These are phyloP conservation scores for Alligator mississippiensis DNA, from an alignment of 2,113 vertebrate genomes.

Conservation along the genomic window DNA sequence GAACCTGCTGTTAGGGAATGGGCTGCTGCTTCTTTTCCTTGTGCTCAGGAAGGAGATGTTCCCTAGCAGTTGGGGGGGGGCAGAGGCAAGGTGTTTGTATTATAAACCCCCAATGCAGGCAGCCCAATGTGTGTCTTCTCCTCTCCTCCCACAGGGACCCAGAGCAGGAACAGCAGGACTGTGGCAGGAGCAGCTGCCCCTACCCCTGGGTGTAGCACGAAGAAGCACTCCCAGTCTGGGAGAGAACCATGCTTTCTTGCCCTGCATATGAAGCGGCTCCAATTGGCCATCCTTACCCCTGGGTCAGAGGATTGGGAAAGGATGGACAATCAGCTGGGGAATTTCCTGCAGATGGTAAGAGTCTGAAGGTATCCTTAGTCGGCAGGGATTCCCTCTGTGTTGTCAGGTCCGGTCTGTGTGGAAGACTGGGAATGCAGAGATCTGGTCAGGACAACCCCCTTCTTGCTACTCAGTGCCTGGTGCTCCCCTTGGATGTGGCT, in stretches of 20 bases:
- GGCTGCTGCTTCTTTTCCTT: not conserved
- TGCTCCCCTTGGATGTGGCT: not conserved
- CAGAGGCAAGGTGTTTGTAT: too few species aligned
- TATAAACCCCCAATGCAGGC: not conserved
- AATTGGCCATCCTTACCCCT: not conserved
- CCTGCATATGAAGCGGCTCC: not conserved
- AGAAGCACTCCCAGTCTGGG: not conserved
- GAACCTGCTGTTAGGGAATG: not conserved
- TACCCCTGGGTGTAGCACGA: not conserved
- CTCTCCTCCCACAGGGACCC: not conserved
- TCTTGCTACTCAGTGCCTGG: not conserved
- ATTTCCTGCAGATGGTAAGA: not conserved
- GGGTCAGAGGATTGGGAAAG: not conserved
- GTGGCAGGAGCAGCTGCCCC: not conserved
- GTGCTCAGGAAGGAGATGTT: not conserved
- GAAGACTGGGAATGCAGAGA: not conserved
- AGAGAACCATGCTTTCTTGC: not conserved
- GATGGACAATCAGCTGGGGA: not conserved
- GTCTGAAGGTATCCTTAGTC: not conserved
- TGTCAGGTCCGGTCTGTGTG: not conserved
- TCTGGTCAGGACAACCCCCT: not conserved
- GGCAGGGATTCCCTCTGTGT: not conserved
- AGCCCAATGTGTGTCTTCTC: not conserved
- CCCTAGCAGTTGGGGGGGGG: not conserved
- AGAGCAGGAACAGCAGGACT: not conserved